A percentile compares a stretch with the other conserved stretches of the same genome.
Evolutionary conservation across 2,797 vertebrate species (phyloP).

Genomic region (Echeneis naucrates): DNA sequence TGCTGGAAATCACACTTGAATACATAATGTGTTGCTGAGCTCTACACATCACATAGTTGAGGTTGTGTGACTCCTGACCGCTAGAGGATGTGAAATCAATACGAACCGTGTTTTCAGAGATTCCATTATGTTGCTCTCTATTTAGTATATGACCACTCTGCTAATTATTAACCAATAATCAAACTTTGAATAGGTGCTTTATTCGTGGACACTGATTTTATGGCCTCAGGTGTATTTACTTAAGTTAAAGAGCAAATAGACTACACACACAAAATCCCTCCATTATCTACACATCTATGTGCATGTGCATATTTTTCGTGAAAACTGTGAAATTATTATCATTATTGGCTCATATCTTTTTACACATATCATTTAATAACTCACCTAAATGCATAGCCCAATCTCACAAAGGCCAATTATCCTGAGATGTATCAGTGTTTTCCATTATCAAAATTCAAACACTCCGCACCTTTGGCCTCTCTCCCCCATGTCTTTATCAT

Average conservation of each 20-base stretch:
- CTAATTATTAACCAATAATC: conserved; percentile 67
- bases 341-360: neutral
- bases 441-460: neutral
- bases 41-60: neutral
- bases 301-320: neutral
- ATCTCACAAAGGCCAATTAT: neutral
- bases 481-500: neutral
- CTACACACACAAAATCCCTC: conserved; percentile 34
- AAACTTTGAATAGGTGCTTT: neutral
- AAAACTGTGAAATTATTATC: neutral
- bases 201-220: conserved; percentile 34
- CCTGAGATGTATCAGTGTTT: neutral
- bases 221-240: conserved; percentile 47
- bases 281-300: neutral
- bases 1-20: neutral
- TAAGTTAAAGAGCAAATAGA: conserved; percentile 25
- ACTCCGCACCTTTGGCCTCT: neutral
- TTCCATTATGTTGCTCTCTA: neutral
- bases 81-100: conserved; percentile 34
- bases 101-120: conserved; percentile 5
- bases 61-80: neutral
- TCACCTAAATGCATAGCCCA: too few relatives aligned
- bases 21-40: neutral
- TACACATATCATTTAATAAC: too few relatives aligned
- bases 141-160: conserved; percentile 13